phyloP scores from a whole-genome alignment of 2,888 invertebrate species.

The Agrochola circellaris region DNA sequence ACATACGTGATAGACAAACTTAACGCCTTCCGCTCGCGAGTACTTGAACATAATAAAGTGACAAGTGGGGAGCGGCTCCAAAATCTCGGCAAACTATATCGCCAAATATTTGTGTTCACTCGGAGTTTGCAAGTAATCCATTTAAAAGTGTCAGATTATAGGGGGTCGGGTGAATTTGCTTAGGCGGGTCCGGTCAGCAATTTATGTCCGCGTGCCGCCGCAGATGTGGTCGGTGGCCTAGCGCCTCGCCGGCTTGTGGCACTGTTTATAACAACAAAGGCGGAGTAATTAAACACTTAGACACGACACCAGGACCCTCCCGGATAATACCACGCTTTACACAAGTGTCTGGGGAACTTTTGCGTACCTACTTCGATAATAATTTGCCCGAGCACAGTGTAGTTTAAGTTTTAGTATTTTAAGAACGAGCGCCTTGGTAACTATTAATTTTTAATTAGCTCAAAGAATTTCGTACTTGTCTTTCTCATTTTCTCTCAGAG shows the following conservation, averaged over 20 bases:
- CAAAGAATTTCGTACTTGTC: constrained; percentile 49
- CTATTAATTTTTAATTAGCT: constrained; percentile 59
- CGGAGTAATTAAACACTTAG: constrained; percentile 85
- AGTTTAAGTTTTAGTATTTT: constrained; percentile 61
- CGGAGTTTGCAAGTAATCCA: constrained; percentile 79
- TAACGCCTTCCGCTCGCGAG: constrained; percentile 53
- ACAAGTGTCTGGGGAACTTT: constrained; percentile 67
- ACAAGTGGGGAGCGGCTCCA: constrained; percentile 66
- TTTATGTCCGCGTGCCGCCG: constrained; percentile 80
- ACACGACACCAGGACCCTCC: constrained; percentile 73
- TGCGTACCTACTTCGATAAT: constrained; percentile 56
- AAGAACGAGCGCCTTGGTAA: constrained; percentile 41
- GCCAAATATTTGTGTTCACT: constrained; percentile 76
- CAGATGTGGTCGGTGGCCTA: constrained; percentile 79
- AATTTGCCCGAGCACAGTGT: constrained; percentile 41
- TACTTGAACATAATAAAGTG: constrained; percentile 64
- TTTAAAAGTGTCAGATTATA: constrained; percentile 86
- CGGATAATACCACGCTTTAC: constrained; percentile 71
- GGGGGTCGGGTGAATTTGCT: constrained; percentile 81
- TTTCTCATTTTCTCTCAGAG: constrained; percentile 36
- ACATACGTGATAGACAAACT: constrained; percentile 66
- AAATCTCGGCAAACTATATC: constrained; percentile 73
- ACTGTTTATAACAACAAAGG: constrained; percentile 86
- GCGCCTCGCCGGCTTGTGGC: constrained; percentile 75
- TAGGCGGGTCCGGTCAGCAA: constrained; percentile 83